Base-by-base conservation (phyloP, 1,140 invertebrate species). In the Aporrectodea caliginosa region DNA sequence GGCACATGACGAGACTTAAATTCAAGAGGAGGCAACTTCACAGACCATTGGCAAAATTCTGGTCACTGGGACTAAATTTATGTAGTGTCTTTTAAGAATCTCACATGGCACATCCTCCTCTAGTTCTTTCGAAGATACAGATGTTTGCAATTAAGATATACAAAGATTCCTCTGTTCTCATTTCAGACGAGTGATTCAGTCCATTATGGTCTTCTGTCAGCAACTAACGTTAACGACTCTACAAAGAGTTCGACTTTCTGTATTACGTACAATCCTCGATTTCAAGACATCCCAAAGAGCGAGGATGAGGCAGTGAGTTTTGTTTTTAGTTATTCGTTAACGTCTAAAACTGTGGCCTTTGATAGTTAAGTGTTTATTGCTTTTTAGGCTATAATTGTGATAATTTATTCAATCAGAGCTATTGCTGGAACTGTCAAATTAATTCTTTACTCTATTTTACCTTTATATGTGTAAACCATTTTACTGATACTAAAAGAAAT, bases 221-320 rank as follows among this genome's bases (percentile, higher is more conserved):
- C n/a, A n/a, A n/a, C n/a, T n/a, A n/a, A n/a, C n/a, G 73, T 35
- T 75, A 35, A 29, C 29, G 33, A 34, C 33, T 27, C 16, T 35
- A 33, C 30, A 0, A 35, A 32, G 73, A 34, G 12, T 2, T 33
- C 33, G 12, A n/a, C 27, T 33, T 78, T 71, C 32, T 78, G 77
- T 78, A 29, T 78, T 30, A 70, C 70, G 69, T 78, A 78, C 77
- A 78, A 78, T 32, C 77, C 77, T 30, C 0, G 68, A 27, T 78
- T 78, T 71, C 30, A 78, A n/a, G 77, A 78, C 1, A n/a, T 78
- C 22, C 77, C 77, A 1, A 72, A 32, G 22, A n/a, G 29, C 1
- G 22, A 69, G 31, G 58, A 70, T 29, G 16, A 69, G 1, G 77
- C 77, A 32, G 77, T 78, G 32, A 78, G 68, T 78, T 14, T 30